Evolutionary conservation across 2,113 vertebrate species (phyloP), one percentile per base, ranked within the genome.

Genomic region (Caretta caretta): DNA sequence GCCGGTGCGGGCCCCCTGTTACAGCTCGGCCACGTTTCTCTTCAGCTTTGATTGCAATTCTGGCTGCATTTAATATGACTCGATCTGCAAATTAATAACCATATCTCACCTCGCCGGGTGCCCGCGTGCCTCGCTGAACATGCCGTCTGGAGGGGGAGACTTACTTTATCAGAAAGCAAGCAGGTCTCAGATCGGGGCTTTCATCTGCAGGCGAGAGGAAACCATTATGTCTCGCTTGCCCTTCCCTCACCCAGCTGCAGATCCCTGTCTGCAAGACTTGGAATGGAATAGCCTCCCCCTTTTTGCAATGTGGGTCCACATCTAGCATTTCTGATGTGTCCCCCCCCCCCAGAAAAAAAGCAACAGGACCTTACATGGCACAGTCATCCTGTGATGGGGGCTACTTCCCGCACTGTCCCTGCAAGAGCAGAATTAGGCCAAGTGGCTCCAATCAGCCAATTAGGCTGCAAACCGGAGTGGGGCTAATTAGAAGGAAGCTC

Each of bases 21-120:
- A 54, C 46, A 22, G 48, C 46, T 14, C 29, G 48, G 49, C 17
- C 6, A 4, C 8, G 20, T 35, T 6, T n/a, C 19, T 27, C 46
- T 53, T 46, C 62, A 42, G 62, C 10, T 54, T 31, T 92, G 84
- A 93, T 91, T 90, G 78, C 84, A 96, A 54, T 90, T 88, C 93
- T 51, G 31, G 35, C 62, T 0, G 51, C 62, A 25, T 3, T 5
- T 10, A 65, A 35, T 3, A 65, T 20, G 69, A 9, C 72, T 69
- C 6, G 1, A 1, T 53, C 8, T 49, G 75, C 13, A n/a, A 88
- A 91, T 91, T 48, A 87, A 86, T 75, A 42, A 59, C 75, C 69
- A 84, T 62, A 42, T 90, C 96, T 87, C 22, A 0, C 29, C 50
- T 80, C 24, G 42, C 84, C 35, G 89, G 57, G 49, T 13, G 3